Evolutionary conservation across 2,888 invertebrate species (phyloP).

Genomic region (Galerucella pusilla): DNA sequence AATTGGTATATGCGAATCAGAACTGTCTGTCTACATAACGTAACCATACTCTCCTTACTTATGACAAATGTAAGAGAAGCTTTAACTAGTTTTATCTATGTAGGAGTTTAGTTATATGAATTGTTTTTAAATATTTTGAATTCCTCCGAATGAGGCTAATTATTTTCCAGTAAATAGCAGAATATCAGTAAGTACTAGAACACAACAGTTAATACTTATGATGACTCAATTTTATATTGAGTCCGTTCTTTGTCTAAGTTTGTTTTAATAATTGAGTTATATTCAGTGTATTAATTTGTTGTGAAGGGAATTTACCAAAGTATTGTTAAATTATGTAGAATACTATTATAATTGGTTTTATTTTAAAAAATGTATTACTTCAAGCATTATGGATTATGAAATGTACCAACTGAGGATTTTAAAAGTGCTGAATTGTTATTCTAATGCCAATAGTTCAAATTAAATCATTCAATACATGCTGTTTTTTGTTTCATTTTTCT

Average conservation of each 20-base stretch:
- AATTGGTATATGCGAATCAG: neutral
- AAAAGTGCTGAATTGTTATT: neutral
- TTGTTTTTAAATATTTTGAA: slow-evolving; percentile 12
- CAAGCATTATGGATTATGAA: neutral
- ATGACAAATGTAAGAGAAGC: slow-evolving; percentile 8
- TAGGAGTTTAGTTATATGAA: slow-evolving; percentile 10
- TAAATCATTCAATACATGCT: neutral
- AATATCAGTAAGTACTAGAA: slow-evolving; percentile 3
- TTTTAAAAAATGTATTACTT: neutral
- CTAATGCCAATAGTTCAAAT: neutral
- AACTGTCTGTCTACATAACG: neutral
- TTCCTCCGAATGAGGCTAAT: slow-evolving; percentile 9
- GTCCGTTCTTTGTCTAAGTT: slow-evolving; percentile 3
- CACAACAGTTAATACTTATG: neutral
- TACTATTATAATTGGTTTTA: neutral
- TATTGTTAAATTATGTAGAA: neutral
- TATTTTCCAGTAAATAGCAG: slow-evolving; percentile 11
- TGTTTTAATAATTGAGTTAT: slow-evolving; percentile 2
- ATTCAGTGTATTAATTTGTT: neutral
- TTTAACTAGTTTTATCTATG: slow-evolving; percentile 5
- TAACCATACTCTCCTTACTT: neutral
- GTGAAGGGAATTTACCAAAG: neutral
- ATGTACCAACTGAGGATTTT: neutral
- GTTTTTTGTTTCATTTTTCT: neutral
- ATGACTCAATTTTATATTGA: neutral